phyloP scores from a whole-genome alignment of 2,797 vertebrate species.

The Limosa lapponica region DNA sequence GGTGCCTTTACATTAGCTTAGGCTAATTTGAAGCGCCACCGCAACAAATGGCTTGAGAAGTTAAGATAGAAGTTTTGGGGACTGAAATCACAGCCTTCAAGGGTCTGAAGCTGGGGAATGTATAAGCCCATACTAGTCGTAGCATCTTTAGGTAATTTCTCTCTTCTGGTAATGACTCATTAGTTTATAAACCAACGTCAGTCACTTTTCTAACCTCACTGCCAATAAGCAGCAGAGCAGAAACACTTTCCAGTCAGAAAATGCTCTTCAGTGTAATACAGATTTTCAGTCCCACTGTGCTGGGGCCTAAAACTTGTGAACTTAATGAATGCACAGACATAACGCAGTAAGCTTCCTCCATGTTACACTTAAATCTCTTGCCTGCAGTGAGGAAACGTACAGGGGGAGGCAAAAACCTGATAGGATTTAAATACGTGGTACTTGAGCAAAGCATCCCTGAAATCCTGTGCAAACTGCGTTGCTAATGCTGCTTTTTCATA shows the following conservation, averaged over 20 bases:
- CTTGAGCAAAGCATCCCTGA: constrained; percentile 18
- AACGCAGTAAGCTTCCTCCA: not conserved
- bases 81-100: not conserved
- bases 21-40: not conserved
- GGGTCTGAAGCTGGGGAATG: not conserved
- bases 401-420: not conserved
- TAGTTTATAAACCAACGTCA: not conserved
- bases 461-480: constrained; percentile 30
- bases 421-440: not conserved
- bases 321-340: not conserved
- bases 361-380: not conserved
- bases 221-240: constrained; percentile 3
- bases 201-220: not conserved
- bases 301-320: not conserved
- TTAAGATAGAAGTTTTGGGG: not conserved
- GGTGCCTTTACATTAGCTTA: not conserved
- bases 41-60: not conserved
- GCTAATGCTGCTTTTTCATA: constrained; percentile 29
- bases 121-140: not conserved
- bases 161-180: not conserved
- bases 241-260: not conserved
- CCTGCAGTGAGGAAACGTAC: not conserved
- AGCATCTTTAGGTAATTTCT: not conserved
- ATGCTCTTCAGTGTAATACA: not conserved
- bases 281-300: not conserved